These are phyloP conservation scores for Drymodes brunneopygia DNA, from an alignment of 2,113 vertebrate species.

Conservation along the genomic window DNA sequence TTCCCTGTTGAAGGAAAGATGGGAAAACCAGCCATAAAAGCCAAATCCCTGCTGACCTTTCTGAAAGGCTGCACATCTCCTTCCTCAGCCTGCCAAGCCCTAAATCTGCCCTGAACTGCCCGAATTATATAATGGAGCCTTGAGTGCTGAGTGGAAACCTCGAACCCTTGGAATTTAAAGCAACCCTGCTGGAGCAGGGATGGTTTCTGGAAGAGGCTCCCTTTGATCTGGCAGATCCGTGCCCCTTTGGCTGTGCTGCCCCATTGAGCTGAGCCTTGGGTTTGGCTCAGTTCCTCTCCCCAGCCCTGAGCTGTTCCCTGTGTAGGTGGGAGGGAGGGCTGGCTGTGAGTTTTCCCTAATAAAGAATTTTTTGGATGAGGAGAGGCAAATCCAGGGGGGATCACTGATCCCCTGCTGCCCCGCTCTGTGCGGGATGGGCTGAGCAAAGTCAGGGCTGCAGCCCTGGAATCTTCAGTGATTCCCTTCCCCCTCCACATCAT, in stretches of 20 bases:
- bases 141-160: background rate
- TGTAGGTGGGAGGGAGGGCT: background rate
- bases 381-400: accelerated
- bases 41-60: background rate
- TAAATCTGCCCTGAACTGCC: background rate
- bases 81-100: background rate
- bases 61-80: background rate
- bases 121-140: background rate
- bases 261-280: accelerated
- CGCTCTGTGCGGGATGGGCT: accelerated
- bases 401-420: background rate
- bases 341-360: background rate
- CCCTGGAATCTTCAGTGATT: background rate
- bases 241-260: accelerated
- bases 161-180: background rate
- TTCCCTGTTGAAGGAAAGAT: background rate
- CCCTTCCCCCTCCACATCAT: background rate
- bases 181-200: background rate
- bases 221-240: background rate
- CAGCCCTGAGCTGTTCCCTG: background rate
- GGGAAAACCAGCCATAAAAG: background rate
- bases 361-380: background rate
- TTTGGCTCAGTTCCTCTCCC: background rate
- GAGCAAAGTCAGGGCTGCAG: background rate
- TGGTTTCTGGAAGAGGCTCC: background rate